phyloP scores from a whole-genome alignment of 2,888 invertebrate species.

The Rhagonycha fulva region DNA sequence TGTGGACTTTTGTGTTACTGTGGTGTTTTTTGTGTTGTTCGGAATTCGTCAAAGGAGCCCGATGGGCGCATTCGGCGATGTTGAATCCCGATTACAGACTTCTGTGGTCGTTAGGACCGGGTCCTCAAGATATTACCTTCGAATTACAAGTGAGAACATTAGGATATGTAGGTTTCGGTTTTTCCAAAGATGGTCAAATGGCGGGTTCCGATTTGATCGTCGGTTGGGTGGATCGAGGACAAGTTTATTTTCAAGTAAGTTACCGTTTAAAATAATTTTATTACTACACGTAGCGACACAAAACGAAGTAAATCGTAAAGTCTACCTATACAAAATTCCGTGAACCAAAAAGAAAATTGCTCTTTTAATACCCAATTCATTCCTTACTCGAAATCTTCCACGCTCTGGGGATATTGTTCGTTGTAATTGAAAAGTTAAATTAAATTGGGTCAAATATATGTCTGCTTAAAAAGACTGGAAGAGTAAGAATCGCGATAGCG shows the following conservation, averaged over 20 bases:
- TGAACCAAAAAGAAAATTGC: slow-evolving; percentile 18
- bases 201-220: slow-evolving; percentile 85
- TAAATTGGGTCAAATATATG: slow-evolving; percentile 34
- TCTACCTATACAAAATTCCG: slow-evolving; percentile 13
- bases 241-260: slow-evolving; percentile 82
- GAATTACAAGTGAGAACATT: slow-evolving; percentile 81
- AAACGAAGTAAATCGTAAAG: slow-evolving; percentile 2
- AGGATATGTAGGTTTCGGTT: slow-evolving; percentile 87
- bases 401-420: slow-evolving; percentile 25
- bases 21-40: slow-evolving; percentile 44
- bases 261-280: neutral
- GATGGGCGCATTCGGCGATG: slow-evolving; percentile 59
- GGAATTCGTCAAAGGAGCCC: slow-evolving; percentile 50
- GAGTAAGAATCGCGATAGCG: slow-evolving; percentile 17
- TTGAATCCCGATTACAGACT: slow-evolving; percentile 61
- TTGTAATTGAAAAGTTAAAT: slow-evolving; percentile 33
- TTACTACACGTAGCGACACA: neutral
- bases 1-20: slow-evolving; percentile 36
- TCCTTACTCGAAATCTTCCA: slow-evolving; percentile 11
- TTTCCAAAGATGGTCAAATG: slow-evolving; percentile 79
- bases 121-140: slow-evolving; percentile 76
- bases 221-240: slow-evolving; percentile 85
- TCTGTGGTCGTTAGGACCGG: slow-evolving; percentile 75
- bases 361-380: slow-evolving; percentile 24
- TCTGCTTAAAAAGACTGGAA: slow-evolving; percentile 17